Base-by-base conservation (phyloP, 2,888 invertebrate genomes). In the Zelleria hepariella region DNA sequence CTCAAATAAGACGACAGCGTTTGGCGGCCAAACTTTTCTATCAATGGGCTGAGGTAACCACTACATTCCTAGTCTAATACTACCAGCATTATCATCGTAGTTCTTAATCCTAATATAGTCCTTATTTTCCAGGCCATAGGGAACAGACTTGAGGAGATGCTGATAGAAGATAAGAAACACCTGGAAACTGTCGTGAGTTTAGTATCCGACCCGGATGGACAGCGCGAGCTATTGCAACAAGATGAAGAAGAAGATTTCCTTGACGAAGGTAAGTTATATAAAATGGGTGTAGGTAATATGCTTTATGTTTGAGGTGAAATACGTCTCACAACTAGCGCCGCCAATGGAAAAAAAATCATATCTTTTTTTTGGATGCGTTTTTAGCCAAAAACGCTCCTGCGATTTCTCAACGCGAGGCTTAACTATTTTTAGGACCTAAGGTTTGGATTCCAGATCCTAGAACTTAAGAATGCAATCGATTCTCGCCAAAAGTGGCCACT, bases 181-280 rank as follows among this genome's bases (percentile, higher is more conserved):
- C 90, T 93, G 60, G 92, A 92, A 55, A 91, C 92, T 59, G 91
- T 96, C 0, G 90, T 91, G 49, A 88, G 91, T 21, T 90, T 94
- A 73, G 90, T 96, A 1, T 80, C 89, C 0, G 96, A 96, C 69
- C 95, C 95, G 32, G 92, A 91, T 59, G 94, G 94, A 62, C 96
- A 96, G 69, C 92, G 93, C 58, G 94, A 95, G 63, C 80, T 96
- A 10, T 78, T 95, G 53, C 91, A 94, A 57, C 95, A 95, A 80
- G 96, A 96, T 65, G 96, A 96, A 74, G 96, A 99, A 72, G 99
- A 99, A 84, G 98, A 99, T 80, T 99, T 98, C 75, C 89, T 99
- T 21, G 99, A 99, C 80, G 98, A 98, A 92, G 95, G 96, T 95
- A 75, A 49, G 8, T 3, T 25, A n/a, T n/a, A n/a, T n/a, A n/a